A percentile compares a stretch with the other conserved stretches of the same genome.
These are phyloP conservation scores for Orius laevigatus DNA, from an alignment of 1,140 invertebrate genomes.

Conservation along the genomic window DNA sequence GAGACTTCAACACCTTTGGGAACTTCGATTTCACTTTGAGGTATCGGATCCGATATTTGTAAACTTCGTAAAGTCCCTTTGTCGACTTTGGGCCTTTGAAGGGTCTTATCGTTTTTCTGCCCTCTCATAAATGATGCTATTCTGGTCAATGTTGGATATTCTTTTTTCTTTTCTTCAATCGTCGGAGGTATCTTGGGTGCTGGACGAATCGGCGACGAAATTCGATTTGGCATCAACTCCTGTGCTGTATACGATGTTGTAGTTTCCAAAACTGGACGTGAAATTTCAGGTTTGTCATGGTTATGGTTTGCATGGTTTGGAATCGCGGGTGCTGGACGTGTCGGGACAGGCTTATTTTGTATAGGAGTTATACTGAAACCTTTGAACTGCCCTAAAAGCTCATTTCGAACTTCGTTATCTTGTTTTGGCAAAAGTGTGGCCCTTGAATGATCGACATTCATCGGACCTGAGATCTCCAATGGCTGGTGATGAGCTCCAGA, in stretches of 20 bases:
- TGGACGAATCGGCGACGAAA: slow-evolving; percentile 13
- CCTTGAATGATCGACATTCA: slow-evolving; percentile 15
- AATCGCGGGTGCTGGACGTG: slow-evolving; percentile 1
- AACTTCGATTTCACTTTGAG: slow-evolving; percentile 44
- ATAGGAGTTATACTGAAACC: slow-evolving; percentile 61
- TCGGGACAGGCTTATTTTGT: slow-evolving; percentile 25
- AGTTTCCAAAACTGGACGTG: slow-evolving; percentile 57
- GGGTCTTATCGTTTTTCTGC: slow-evolving; percentile 17
- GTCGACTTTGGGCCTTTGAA: slow-evolving; percentile 30
- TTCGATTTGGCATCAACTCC: slow-evolving; percentile 34
- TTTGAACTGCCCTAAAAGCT: slow-evolving; percentile 69
- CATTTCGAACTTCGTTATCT: slow-evolving; percentile 34
- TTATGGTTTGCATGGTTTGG: neutral
- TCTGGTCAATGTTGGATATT: slow-evolving; percentile 36
- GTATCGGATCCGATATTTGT: slow-evolving; percentile 66
- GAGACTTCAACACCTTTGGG: slow-evolving; percentile 37
- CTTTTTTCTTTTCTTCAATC: slow-evolving; percentile 9
- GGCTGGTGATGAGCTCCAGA: slow-evolving; percentile 5
- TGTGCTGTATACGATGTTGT: slow-evolving; percentile 56
- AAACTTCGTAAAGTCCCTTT: slow-evolving; percentile 51
- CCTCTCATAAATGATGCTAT: slow-evolving; percentile 57
- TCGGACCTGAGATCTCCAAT: slow-evolving; percentile 18
- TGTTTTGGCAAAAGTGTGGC: slow-evolving; percentile 31
- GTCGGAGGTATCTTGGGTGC: slow-evolving; percentile 10
- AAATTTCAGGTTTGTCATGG: slow-evolving; percentile 51